Evolutionary conservation across 2,113 vertebrate genomes (phyloP).

Genomic region (Petrocephalus zakoni): DNA sequence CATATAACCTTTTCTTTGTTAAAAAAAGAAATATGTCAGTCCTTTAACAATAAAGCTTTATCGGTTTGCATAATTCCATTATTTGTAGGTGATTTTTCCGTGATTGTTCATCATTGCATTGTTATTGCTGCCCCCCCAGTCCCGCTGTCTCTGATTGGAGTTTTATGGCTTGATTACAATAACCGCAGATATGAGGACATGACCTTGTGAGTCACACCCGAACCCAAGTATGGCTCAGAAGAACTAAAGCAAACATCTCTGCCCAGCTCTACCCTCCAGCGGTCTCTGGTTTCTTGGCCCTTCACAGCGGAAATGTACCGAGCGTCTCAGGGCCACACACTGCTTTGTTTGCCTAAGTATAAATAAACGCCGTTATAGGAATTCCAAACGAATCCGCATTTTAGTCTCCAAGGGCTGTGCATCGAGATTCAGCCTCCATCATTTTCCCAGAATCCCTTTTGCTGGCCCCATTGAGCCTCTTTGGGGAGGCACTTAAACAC

Average conservation of each 20-base stretch:
- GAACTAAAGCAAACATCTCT: not conserved
- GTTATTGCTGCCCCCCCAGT: not conserved
- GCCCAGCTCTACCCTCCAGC: not conserved
- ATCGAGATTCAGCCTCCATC: not conserved
- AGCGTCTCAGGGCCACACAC: not conserved
- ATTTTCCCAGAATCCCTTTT: not conserved
- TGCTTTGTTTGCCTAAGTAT: not conserved
- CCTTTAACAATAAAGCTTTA: not conserved
- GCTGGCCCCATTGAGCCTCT: not conserved
- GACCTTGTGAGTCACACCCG: not conserved
- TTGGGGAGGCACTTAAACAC: not conserved
- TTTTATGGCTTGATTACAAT: not conserved
- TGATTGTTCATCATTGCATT: not conserved
- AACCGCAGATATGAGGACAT: not conserved
- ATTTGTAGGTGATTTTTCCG: not conserved
- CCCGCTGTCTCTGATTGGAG: not conserved
- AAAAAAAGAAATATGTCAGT: not conserved
- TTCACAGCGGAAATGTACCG: not conserved
- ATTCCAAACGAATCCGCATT: not conserved
- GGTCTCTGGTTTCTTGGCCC: not conserved
- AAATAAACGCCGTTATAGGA: not conserved
- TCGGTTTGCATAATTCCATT: not conserved
- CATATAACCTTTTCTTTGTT: not conserved
- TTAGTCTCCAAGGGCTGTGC: not conserved
- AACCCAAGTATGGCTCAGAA: not conserved